A percentile compares a stretch with the other conserved stretches of the same genome.
phyloP scores from a whole-genome alignment of 2,797 vertebrate genomes.

The Austrolebias charrua region DNA sequence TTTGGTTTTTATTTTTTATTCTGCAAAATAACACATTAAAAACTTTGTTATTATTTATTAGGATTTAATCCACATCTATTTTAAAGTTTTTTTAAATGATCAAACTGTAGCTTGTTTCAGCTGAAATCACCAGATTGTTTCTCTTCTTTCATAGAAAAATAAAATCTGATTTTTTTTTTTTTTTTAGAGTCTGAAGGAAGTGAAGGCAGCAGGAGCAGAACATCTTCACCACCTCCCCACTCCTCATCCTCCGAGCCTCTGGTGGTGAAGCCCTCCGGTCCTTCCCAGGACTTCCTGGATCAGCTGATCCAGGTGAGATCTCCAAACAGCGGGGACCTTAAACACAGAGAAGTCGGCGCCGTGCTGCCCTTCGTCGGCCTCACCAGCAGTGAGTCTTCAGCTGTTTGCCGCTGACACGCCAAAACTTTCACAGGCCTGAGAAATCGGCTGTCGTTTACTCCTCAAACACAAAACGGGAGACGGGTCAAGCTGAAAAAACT shows the following conservation, averaged over 20 bases:
- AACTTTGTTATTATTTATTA: too few species aligned
- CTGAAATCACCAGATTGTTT: too few species aligned
- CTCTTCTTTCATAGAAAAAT: too few species aligned
- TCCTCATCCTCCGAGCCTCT: conserved; percentile 1
- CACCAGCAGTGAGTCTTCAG: conserved; percentile 82
- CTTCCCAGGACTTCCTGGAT: conserved; percentile 57
- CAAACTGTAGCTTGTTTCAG: too few species aligned
- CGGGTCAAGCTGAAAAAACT: too few species aligned
- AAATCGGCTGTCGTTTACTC: neutral
- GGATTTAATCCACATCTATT: too few species aligned
- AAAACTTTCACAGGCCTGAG: neutral
- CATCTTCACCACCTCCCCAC: conserved; percentile 4
- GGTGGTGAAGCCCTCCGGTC: conserved; percentile 31
- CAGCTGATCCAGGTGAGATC: conserved; percentile 78
- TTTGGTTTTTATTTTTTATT: too few species aligned
- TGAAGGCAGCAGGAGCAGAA: conserved; percentile 47
- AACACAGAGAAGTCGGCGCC: conserved; percentile 71
- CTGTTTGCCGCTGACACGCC: neutral
- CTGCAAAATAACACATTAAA: too few species aligned
- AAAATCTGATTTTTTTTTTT: neutral
- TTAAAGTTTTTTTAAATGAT: too few species aligned
- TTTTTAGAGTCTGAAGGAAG: conserved; percentile 66
- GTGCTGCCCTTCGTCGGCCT: conserved; percentile 87
- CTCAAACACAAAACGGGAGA: too few species aligned
- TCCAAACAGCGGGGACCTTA: conserved; percentile 70